Evolutionary conservation across 1,140 invertebrate species (phyloP), one percentile per base, ranked within the genome.

Genomic region (Orussus abietinus): DNA sequence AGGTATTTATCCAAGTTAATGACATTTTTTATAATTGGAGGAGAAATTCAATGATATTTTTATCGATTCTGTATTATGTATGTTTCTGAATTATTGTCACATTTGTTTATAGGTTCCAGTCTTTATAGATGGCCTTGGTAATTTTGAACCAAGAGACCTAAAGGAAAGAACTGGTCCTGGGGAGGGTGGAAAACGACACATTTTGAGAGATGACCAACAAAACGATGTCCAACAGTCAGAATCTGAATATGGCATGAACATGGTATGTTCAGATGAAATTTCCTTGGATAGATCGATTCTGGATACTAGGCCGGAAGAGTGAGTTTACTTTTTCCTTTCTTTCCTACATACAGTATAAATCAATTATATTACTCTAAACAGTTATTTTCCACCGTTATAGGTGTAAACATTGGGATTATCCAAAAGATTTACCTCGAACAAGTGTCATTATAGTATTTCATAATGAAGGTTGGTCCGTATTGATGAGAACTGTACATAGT

Each of bases 371-470:
- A 34, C n/a, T 35, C 25, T 35, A 15, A n/a, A n/a, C 18, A 41
- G 33, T 26, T 33, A 13, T 14, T 13, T 38, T 39, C 30, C n/a
- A 30, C 25, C 31, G 14, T 30, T 58, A 18, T 53, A 88, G 84
- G 67, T 99, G 96, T 72, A 92, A 91, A 66, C 87, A 93, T 64
- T 99, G 96, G 96, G 81, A 96, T 58, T 99, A 98, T 72, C 90
- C 94, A 4, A 78, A 82, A 53, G 75, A 88, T 44, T 75, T 99
- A 50, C 94, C 96, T 0, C 84, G 78, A 35, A 92, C 94, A 3
- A 93, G 89, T 64, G 92, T 99, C 0, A 95, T 99, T 47, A 85
- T 99, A 45, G 96, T 98, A 7, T 99, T 99, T 67, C 96, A 99
- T 64, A 99, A 99, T 69, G 94, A 99, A 74, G 96, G 95, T 2